phyloP scores from a whole-genome alignment of 2,888 invertebrate species.

The Pocota personata region DNA sequence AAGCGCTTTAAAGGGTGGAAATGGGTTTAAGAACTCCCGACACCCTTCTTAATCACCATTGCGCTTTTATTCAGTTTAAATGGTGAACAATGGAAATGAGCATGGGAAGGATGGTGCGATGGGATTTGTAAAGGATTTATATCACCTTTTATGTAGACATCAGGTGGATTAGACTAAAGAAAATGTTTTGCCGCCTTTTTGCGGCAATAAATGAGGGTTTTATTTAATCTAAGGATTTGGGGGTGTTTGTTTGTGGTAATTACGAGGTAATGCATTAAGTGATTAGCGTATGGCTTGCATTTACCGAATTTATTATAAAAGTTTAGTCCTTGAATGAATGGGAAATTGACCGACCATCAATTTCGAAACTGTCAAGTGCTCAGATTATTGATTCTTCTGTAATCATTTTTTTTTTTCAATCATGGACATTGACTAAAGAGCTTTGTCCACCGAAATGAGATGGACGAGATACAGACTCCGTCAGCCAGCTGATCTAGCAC shows the following conservation, averaged over 20 bases:
- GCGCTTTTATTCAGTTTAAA: conserved; percentile 39
- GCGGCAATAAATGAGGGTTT: background rate
- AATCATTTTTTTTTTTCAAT: too few relatives aligned
- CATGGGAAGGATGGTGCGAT: background rate
- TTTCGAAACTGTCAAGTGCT: too few relatives aligned
- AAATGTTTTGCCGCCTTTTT: conserved; percentile 13
- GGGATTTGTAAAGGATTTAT: conserved; percentile 16
- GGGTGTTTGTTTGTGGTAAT: background rate
- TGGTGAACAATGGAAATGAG: background rate
- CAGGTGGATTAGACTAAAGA: conserved; percentile 3
- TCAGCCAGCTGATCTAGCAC: too few relatives aligned
- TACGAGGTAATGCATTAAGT: background rate
- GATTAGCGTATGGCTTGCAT: background rate
- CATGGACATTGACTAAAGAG: too few relatives aligned
- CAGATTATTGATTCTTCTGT: too few relatives aligned
- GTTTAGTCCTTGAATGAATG: background rate
- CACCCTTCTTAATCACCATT: conserved; percentile 40
- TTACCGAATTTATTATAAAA: background rate
- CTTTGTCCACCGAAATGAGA: too few relatives aligned
- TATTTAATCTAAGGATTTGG: background rate
- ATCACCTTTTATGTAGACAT: conserved; percentile 12
- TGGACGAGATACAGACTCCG: too few relatives aligned
- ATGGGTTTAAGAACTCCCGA: conserved; percentile 12
- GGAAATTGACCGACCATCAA: too few relatives aligned
- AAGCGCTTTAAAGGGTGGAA: conserved; percentile 46